Evolutionary conservation across 1,140 invertebrate genomes (phyloP).

Genomic region (Cotesia glomerata): DNA sequence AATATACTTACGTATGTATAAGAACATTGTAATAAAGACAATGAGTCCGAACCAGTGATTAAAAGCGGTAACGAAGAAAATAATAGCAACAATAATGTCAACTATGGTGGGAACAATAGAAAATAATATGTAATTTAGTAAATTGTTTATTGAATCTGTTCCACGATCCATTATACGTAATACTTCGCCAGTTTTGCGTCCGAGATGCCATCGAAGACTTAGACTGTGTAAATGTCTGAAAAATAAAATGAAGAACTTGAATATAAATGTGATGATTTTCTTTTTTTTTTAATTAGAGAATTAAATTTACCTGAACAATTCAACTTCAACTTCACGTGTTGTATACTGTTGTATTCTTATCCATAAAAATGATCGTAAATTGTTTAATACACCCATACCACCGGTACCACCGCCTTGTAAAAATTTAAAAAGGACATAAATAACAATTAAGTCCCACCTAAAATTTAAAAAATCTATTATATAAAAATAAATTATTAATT

Average conservation of each 20-base stretch:
- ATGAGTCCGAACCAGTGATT: slow-evolving; percentile 95
- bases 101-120: slow-evolving; percentile 89
- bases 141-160: slow-evolving; percentile 91
- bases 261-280: slow-evolving; percentile 22
- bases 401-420: slow-evolving; percentile 91
- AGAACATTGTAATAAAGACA: slow-evolving; percentile 88
- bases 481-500: slow-evolving; percentile 20
- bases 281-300: not conserved
- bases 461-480: slow-evolving; percentile 19
- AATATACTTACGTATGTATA: slow-evolving; percentile 82
- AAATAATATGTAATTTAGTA: slow-evolving; percentile 88
- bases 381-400: slow-evolving; percentile 91
- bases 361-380: slow-evolving; percentile 90
- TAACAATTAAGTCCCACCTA: slow-evolving; percentile 87
- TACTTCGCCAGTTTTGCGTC: slow-evolving; percentile 94
- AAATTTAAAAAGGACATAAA: slow-evolving; percentile 88
- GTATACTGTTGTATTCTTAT: slow-evolving; percentile 95
- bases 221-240: slow-evolving; percentile 84
- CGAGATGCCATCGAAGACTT: slow-evolving; percentile 89
- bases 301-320: slow-evolving; percentile 52
- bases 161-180: slow-evolving; percentile 93
- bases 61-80: slow-evolving; percentile 87
- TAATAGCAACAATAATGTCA: slow-evolving; percentile 91
- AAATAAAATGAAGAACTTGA: slow-evolving; percentile 34
- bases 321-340: slow-evolving; percentile 86